Evolutionary conservation across 2,797 vertebrate species (phyloP), one percentile per base, ranked within the genome.

Genomic region (Poecilia picta): DNA sequence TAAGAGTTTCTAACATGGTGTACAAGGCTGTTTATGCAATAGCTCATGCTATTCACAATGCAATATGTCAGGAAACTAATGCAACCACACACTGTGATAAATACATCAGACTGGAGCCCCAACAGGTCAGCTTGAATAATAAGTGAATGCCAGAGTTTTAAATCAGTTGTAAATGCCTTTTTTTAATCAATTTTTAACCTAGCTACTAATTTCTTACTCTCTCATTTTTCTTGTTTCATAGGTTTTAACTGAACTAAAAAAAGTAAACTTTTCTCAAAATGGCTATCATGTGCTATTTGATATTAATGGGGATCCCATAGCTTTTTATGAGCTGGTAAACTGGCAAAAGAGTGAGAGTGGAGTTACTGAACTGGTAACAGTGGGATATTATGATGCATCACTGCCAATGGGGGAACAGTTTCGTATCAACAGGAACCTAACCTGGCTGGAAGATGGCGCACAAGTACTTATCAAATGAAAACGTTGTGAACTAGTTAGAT

Each of bases 11-110:
- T 31, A 94, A 94, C 86, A 94, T 94, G 92, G 94, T 94, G 43
- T 95, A 95, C 76, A 95, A 95, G 86, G 95, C 94, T 28, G 89
- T 93, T 20, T 93, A 95, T 80, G 91, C 94, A 41, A 83, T 95
- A 84, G 94, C 93, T 31, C 85, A 95, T 81, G 91, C 71, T 2
- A 72, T 72, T 33, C 71, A 53, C 20, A 53, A 73, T 53, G 20
- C 4, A 25, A 20, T 73, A 41, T 73, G 72, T n/a, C 47, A 39
- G 33, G 33, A 53, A 39, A 53, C 18, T 39, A 73, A 53, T 7
- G 5, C 13, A 5, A 39, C 72, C 47, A 53, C 11, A 36, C 20
- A 73, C 8, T 53, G 47, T 39, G 12, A 73, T 11, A 73, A 73
- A 53, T 90, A 36, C 31, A 73, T 64, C 0, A 68, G 15, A 39